These are phyloP conservation scores for Anniella stebbinsi DNA, from an alignment of 2,797 vertebrate genomes.

Conservation along the genomic window DNA sequence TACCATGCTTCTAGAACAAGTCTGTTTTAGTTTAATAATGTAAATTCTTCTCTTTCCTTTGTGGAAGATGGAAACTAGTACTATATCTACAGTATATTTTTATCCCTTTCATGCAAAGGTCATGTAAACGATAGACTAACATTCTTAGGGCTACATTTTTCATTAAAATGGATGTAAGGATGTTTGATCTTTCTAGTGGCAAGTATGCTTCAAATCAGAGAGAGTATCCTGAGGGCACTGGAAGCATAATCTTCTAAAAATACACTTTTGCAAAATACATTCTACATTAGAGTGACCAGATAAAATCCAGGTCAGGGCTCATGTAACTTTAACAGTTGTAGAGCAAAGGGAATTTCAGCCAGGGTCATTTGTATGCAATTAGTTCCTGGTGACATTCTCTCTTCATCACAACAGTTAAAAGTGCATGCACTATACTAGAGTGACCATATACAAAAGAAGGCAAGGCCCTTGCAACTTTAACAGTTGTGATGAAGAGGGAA, in stretches of 20 bases:
- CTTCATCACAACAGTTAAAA: no score
- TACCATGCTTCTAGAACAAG: not conserved
- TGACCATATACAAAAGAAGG: no score
- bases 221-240: not conserved
- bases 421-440: no score
- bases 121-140: not conserved
- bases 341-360: no score
- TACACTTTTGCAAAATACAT: not conserved
- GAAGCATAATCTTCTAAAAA: not conserved
- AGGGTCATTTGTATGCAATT: no score
- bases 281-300: no score
- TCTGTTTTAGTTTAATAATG: constrained; percentile 14
- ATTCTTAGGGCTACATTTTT: constrained; percentile 5
- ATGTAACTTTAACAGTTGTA: no score
- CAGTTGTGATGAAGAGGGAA: no score
- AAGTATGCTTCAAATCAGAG: constrained; percentile 13
- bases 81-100: not conserved
- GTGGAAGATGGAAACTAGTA: not conserved
- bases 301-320: no score
- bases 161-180: constrained; percentile 23
- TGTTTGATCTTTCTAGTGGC: constrained; percentile 4
- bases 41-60: constrained; percentile 9
- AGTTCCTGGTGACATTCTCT: no score
- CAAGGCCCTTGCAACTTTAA: no score
- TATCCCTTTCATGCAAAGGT: constrained; percentile 6